Percentiles rank a stretch among this genome's conserved stretches.
phyloP scores from a whole-genome alignment of 2,113 vertebrate species.

The Corythaixoides concolor region DNA sequence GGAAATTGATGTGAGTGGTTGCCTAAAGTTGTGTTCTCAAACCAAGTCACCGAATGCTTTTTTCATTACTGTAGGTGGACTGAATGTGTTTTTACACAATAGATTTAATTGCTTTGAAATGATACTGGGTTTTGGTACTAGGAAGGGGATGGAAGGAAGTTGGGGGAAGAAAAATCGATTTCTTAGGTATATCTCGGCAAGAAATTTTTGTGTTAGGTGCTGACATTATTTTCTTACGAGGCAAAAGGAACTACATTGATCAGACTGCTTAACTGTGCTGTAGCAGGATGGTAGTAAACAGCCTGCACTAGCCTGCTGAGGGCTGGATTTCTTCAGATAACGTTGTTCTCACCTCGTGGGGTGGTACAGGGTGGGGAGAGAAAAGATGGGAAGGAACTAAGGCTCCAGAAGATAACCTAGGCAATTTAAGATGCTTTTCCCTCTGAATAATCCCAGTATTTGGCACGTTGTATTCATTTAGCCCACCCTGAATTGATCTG shows the following conservation, averaged over 20 bases:
- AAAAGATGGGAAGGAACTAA: neutral
- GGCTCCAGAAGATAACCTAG: neutral
- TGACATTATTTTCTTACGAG: neutral
- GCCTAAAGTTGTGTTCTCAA: neutral
- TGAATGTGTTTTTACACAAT: neutral
- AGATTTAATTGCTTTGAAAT: neutral
- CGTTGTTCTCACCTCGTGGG: neutral
- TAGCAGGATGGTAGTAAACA: too few relatives aligned
- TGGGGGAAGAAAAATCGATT: neutral
- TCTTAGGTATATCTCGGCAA: neutral
- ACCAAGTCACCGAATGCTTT: fast-evolving
- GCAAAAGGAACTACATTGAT: fast-evolving
- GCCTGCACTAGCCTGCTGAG: too few relatives aligned
- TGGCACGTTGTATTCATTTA: fast-evolving
- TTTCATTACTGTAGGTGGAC: too few relatives aligned
- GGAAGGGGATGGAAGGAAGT: neutral
- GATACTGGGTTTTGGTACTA: fast-evolving
- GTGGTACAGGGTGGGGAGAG: neutral
- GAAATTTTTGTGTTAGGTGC: neutral
- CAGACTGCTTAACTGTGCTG: neutral
- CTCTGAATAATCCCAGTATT: neutral
- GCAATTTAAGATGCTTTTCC: neutral
- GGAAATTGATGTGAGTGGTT: conserved; percentile 88
- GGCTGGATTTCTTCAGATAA: neutral
- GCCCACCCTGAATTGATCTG: neutral